Evolutionary conservation across 30 jellyfish, hydroid and myxozoan species (phyloP).

Genomic region (Aurelia sp.): DNA sequence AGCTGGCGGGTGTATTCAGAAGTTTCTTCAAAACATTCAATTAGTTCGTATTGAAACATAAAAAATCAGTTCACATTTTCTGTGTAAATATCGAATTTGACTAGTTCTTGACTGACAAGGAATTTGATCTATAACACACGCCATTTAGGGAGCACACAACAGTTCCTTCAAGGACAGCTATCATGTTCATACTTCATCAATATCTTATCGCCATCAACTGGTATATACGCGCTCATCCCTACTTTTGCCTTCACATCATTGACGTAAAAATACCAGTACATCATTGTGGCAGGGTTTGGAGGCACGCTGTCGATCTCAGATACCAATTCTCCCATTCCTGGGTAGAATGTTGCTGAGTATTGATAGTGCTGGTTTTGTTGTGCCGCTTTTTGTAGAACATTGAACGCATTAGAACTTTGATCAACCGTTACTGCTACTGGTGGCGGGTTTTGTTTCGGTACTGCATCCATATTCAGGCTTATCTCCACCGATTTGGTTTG

Average conservation of each 20-base stretch:
- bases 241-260: conserved; percentile 10
- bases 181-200: conserved; percentile 8
- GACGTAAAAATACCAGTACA: conserved; percentile 27
- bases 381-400: not conserved
- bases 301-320: conserved; percentile 1
- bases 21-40: no score
- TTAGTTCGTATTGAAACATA: no score
- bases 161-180: no score
- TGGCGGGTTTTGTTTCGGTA: not conserved
- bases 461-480: not conserved
- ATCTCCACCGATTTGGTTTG: not conserved
- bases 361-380: not conserved
- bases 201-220: not conserved
- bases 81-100: no score
- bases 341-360: not conserved
- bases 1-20: no score
- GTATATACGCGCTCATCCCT: conserved; percentile 4
- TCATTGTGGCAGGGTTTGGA: not conserved
- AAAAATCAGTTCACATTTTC: no score
- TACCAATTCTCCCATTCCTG: not conserved
- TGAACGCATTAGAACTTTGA: conserved; percentile 2
- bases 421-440: not conserved
- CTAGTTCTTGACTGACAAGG: no score
- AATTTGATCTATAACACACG: no score
- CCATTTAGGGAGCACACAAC: no score